Percentiles rank a stretch among this genome's conserved stretches.
phyloP scores from a whole-genome alignment of 2,888 invertebrate genomes.

The Physocephala rufipes region DNA sequence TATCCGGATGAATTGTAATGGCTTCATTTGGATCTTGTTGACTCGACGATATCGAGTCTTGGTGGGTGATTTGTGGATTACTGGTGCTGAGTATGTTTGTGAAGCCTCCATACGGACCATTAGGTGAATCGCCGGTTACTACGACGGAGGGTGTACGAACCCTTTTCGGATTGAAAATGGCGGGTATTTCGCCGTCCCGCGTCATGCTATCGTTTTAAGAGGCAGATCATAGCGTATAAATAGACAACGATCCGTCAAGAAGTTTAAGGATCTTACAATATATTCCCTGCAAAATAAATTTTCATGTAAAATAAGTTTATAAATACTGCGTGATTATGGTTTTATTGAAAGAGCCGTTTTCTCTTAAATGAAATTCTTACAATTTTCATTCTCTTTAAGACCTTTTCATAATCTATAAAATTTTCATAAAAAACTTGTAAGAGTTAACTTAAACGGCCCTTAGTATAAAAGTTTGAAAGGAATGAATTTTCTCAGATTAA shows the following conservation, averaged over 20 bases:
- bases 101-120: slow-evolving; percentile 66
- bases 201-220: slow-evolving; percentile 68
- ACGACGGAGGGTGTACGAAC: slow-evolving; percentile 76
- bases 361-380: too few species aligned
- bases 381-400: too few species aligned
- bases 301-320: too few species aligned
- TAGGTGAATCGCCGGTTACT: slow-evolving; percentile 72
- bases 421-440: too few species aligned
- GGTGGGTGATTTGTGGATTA: slow-evolving; percentile 68
- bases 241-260: background rate
- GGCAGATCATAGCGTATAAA: slow-evolving; percentile 40
- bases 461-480: too few species aligned
- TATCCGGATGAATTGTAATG: slow-evolving; percentile 59
- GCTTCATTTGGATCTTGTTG: slow-evolving; percentile 70
- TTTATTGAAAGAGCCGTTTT: too few species aligned
- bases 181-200: slow-evolving; percentile 80
- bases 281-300: too few species aligned
- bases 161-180: slow-evolving; percentile 81
- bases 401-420: too few species aligned
- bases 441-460: too few species aligned
- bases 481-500: too few species aligned
- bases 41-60: slow-evolving; percentile 71
- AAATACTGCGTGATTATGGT: too few species aligned
- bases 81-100: slow-evolving; percentile 66
- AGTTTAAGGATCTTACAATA: too few species aligned